These are phyloP conservation scores for Catocala fraxini DNA, from an alignment of 2,888 invertebrate genomes.

Conservation along the genomic window DNA sequence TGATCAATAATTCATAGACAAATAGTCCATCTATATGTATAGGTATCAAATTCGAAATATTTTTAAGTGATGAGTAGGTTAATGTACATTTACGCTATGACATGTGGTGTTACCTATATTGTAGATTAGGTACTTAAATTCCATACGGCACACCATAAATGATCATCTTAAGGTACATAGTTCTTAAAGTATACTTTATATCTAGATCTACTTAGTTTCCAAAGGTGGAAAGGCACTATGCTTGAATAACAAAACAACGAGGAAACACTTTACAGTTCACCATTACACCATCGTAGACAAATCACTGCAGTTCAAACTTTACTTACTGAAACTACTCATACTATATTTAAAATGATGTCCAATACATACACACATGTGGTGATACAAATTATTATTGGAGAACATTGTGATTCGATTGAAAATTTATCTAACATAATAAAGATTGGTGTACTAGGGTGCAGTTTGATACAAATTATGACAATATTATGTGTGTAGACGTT, in stretches of 20 bases:
- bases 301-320: slow-evolving; percentile 32
- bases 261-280: slow-evolving; percentile 38
- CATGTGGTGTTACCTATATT: slow-evolving; percentile 43
- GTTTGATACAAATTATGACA: slow-evolving; percentile 51
- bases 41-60: slow-evolving; percentile 71
- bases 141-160: slow-evolving; percentile 50
- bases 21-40: slow-evolving; percentile 58
- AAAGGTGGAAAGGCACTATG: slow-evolving; percentile 83
- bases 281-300: slow-evolving; percentile 20
- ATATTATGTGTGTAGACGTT: slow-evolving; percentile 49
- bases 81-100: slow-evolving; percentile 49
- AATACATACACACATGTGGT: slow-evolving; percentile 39
- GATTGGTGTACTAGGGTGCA: slow-evolving; percentile 61
- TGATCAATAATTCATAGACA: slow-evolving; percentile 63
- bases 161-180: slow-evolving; percentile 53
- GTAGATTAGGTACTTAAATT: slow-evolving; percentile 48
- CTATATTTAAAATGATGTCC: slow-evolving; percentile 31
- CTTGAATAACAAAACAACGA: slow-evolving; percentile 69
- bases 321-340: slow-evolving; percentile 29
- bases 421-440: slow-evolving; percentile 51
- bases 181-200: slow-evolving; percentile 59
- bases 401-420: slow-evolving; percentile 34
- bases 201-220: slow-evolving; percentile 66
- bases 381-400: slow-evolving; percentile 44
- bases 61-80: slow-evolving; percentile 54